These are phyloP conservation scores for Scaptomyza graminum DNA, from an alignment of 1,140 invertebrate genomes.

Conservation along the genomic window DNA sequence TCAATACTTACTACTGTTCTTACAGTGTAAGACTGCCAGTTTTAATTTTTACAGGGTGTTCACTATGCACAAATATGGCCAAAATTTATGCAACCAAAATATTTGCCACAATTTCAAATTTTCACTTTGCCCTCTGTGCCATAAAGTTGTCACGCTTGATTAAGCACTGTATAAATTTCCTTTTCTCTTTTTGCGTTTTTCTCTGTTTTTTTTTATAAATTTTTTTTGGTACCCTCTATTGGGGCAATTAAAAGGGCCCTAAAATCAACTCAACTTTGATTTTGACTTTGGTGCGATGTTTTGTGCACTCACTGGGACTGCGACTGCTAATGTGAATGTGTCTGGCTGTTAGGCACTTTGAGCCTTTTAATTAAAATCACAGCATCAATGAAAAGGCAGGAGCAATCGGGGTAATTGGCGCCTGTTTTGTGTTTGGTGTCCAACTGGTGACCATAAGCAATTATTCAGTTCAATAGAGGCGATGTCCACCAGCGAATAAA, in stretches of 20 bases:
- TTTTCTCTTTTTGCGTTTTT: constrained; percentile 26
- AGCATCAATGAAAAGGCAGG: constrained; percentile 64
- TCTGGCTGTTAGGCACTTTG: constrained; percentile 20
- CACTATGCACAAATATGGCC: constrained; percentile 21
- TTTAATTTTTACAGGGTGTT: background rate
- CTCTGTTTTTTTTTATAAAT: constrained; percentile 19
- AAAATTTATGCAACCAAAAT: constrained; percentile 73
- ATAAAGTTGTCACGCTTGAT: constrained; percentile 67
- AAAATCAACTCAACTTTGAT: constrained; percentile 78
- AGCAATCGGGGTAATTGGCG: constrained; percentile 32
- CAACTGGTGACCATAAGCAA: constrained; percentile 70
- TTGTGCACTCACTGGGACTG: constrained; percentile 51
- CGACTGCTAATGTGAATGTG: constrained; percentile 1
- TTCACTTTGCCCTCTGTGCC: constrained; percentile 25
- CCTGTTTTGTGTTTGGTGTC: constrained; percentile 26
- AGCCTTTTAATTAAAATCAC: constrained; percentile 78
- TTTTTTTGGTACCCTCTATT: constrained; percentile 15
- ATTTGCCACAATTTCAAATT: constrained; percentile 61
- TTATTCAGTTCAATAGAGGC: constrained; percentile 69
- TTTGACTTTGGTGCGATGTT: constrained; percentile 47
- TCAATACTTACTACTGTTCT: background rate
- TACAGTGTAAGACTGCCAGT: no score
- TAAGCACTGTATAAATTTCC: constrained; percentile 72
- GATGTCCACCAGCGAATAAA: constrained; percentile 47
- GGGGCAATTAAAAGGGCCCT: constrained; percentile 68